phyloP scores from a whole-genome alignment of 2,797 vertebrate genomes.

The Alca torda region DNA sequence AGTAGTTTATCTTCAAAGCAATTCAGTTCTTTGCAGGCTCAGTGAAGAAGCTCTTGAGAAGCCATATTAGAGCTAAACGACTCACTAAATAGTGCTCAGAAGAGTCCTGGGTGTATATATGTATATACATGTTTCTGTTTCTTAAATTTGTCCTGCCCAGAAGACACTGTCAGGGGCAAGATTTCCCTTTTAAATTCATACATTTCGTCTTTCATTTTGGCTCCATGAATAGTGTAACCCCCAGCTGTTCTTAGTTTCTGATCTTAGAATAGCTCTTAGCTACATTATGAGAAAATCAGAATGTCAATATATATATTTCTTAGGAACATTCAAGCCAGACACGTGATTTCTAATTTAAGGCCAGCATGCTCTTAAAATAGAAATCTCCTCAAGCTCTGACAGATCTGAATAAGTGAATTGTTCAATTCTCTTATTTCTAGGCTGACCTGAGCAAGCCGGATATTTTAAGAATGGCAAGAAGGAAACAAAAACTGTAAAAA shows the following conservation, averaged over 20 bases:
- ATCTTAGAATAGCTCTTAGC: conserved; percentile 39
- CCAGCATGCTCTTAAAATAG: conserved; percentile 30
- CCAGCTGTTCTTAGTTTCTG: conserved; percentile 29
- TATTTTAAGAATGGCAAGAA: conserved; percentile 8
- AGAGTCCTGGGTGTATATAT: background rate
- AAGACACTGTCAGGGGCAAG: background rate
- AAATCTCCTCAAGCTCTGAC: conserved; percentile 22
- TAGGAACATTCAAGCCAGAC: background rate
- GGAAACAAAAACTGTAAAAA: background rate
- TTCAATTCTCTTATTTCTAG: conserved; percentile 12
- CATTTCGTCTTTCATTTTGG: background rate
- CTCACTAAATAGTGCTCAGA: background rate
- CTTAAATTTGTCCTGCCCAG: background rate
- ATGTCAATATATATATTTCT: conserved; percentile 55
- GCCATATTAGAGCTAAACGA: background rate
- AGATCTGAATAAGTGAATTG: conserved; percentile 37
- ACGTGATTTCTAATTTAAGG: conserved; percentile 42
- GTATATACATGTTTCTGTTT: background rate
- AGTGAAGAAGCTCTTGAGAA: background rate
- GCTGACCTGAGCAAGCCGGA: background rate
- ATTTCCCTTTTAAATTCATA: background rate
- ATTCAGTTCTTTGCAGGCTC: background rate
- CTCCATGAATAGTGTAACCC: conserved; percentile 7
- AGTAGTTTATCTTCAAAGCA: background rate
- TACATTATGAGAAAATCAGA: conserved; percentile 49